Conservation (phyloP, 2,797 vertebrate genomes). For the Pteronotus mesoamericanus region DNA sequence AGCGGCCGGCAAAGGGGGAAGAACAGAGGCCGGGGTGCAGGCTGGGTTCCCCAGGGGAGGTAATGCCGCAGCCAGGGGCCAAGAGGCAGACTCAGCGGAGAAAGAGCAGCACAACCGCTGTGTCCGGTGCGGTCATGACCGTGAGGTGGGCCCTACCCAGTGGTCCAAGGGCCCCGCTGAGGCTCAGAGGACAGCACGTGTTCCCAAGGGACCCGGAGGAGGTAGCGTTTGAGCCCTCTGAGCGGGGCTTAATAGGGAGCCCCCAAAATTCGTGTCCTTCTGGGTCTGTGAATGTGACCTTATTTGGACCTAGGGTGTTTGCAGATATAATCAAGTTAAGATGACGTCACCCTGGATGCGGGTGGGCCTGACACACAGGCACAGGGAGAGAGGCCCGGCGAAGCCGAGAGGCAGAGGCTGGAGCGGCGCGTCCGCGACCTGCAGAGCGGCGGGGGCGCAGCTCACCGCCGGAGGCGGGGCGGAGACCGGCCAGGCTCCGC, state of each 20-base stretch:
- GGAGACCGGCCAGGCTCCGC: too few relatives aligned
- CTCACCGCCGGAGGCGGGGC: background rate
- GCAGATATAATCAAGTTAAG: background rate
- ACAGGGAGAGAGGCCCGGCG: background rate
- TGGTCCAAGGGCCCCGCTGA: background rate
- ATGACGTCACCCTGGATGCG: background rate
- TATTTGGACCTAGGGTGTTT: background rate
- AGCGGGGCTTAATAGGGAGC: background rate
- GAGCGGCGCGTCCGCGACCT: rapidly evolving
- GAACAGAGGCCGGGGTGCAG: too few relatives aligned
- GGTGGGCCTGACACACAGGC: background rate
- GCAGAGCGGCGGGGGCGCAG: background rate
- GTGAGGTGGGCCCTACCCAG: background rate
- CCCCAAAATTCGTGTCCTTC: background rate
- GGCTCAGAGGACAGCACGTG: background rate
- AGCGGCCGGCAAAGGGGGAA: too few relatives aligned
- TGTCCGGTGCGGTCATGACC: background rate
- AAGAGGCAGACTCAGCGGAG: background rate
- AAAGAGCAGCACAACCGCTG: background rate
- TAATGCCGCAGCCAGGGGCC: background rate
- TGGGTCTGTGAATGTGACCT: background rate
- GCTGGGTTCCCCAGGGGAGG: background rate
- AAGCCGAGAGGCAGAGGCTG: background rate
- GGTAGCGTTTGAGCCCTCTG: background rate
- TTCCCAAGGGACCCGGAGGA: background rate